A percentile compares a stretch with the other conserved stretches of the same genome.
phyloP scores from a whole-genome alignment of 1,140 invertebrate species.

The Drosophila subobscura region DNA sequence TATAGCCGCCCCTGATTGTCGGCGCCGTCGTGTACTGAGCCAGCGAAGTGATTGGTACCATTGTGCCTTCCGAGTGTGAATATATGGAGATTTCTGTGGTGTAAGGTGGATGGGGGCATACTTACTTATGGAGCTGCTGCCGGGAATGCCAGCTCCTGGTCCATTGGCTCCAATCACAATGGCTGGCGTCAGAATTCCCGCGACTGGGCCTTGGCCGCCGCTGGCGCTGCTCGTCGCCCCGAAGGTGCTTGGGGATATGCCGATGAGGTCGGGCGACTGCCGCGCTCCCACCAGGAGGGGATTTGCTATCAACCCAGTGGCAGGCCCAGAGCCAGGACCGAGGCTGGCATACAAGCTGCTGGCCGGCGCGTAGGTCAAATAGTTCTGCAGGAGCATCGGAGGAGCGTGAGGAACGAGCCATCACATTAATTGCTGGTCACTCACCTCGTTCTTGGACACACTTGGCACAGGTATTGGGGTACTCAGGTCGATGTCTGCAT shows the following conservation, averaged over 20 bases:
- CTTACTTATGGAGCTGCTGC: conserved; percentile 73
- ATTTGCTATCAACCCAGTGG: conserved; percentile 52
- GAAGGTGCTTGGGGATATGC: conserved; percentile 57
- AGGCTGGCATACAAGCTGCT: conserved; percentile 67
- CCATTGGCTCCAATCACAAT: conserved; percentile 66
- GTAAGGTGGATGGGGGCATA: background rate
- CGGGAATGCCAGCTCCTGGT: conserved; percentile 32
- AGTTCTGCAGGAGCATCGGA: conserved; percentile 60
- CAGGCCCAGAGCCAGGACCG: conserved; percentile 24
- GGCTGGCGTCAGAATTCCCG: conserved; percentile 67
- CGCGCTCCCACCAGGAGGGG: conserved; percentile 56
- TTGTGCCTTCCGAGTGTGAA: conserved; percentile 50
- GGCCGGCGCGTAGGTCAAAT: conserved; percentile 70
- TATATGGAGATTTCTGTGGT: background rate
- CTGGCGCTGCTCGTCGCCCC: conserved; percentile 46
- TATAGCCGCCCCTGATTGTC: conserved; percentile 68
- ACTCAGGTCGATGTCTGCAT: conserved; percentile 89
- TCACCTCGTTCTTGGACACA: conserved; percentile 79
- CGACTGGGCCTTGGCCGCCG: conserved; percentile 28
- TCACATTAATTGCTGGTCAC: conserved; percentile 5
- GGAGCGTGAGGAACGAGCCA: background rate
- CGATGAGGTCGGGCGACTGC: conserved; percentile 78
- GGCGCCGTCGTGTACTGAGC: conserved; percentile 76
- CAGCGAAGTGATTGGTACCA: conserved; percentile 69
- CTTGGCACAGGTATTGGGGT: conserved; percentile 85